A percentile compares a stretch with the other conserved stretches of the same genome.
phyloP scores from a whole-genome alignment of 37 sponge, comb jelly and placozoan genomes.

The Hormiphora californensis region DNA sequence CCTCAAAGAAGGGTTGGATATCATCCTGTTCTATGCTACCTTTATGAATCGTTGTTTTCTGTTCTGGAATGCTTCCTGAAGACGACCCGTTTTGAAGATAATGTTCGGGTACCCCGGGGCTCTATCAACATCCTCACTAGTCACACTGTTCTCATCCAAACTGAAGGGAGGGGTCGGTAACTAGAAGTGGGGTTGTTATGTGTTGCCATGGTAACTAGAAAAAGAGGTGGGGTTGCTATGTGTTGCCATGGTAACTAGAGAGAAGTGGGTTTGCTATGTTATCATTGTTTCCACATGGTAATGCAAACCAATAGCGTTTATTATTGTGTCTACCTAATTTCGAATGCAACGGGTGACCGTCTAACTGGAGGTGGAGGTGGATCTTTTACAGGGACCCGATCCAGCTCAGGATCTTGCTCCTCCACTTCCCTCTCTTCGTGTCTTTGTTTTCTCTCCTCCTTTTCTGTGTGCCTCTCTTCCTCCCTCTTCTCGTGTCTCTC shows the following conservation, averaged over 20 bases:
- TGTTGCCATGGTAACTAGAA: too few species aligned
- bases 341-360: constrained; percentile 24
- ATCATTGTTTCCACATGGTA: neutral
- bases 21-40: neutral
- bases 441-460: constrained; percentile 24
- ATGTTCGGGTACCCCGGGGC: constrained; percentile 49
- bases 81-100: constrained; percentile 20
- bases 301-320: too few species aligned
- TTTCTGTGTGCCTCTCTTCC: too few species aligned
- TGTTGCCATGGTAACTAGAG: too few species aligned
- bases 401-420: neutral
- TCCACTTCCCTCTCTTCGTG: neutral
- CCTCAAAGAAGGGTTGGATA: neutral
- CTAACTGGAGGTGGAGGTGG: neutral
- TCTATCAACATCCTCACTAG: constrained; percentile 30
- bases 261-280: too few species aligned
- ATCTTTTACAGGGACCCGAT: constrained; percentile 2
- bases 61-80: constrained; percentile 25
- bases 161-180: too few species aligned
- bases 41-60: constrained; percentile 12
- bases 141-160: constrained; percentile 26
- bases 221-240: too few species aligned
- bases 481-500: too few species aligned
- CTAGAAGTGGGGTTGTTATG: too few species aligned
- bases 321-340: neutral